A percentile compares a stretch with the other conserved stretches of the same genome.
phyloP scores from a whole-genome alignment of 2,888 invertebrate species.

The Leptinotarsa rubiginosa region DNA sequence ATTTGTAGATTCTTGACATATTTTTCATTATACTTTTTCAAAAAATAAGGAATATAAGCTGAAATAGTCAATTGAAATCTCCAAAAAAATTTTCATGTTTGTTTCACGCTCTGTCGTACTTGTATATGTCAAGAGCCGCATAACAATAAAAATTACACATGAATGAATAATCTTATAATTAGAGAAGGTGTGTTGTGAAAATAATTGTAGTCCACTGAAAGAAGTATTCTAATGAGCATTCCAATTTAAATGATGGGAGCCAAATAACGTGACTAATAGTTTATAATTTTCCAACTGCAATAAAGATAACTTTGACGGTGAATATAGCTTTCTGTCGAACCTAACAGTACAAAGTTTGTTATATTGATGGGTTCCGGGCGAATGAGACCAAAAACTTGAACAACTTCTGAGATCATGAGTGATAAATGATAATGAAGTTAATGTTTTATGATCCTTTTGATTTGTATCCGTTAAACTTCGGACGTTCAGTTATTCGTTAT shows the following conservation, averaged over 20 bases:
- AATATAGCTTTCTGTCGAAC: constrained; percentile 10
- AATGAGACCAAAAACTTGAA: constrained; percentile 6
- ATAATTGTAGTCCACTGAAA: constrained; percentile 4
- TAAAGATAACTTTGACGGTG: constrained; percentile 18
- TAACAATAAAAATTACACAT: background rate
- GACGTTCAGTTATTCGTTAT: constrained; percentile 1
- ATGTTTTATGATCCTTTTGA: constrained; percentile 17
- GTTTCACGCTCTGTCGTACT: too few species aligned
- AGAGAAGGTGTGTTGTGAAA: constrained; percentile 4
- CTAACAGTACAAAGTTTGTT: constrained; percentile 6
- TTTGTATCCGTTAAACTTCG: constrained; percentile 8
- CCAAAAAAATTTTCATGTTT: too few species aligned
- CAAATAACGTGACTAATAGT: constrained; percentile 9
- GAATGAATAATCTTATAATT: background rate
- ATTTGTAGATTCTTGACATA: too few species aligned
- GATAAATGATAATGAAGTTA: constrained; percentile 18
- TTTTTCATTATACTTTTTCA: too few species aligned
- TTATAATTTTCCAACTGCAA: constrained; percentile 16
- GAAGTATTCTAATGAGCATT: constrained; percentile 18
- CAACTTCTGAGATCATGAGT: constrained; percentile 12
- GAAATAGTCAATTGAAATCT: too few species aligned
- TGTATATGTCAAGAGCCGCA: background rate
- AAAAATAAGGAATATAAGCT: too few species aligned
- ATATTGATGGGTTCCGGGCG: constrained; percentile 15
- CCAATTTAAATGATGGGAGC: constrained; percentile 13